phyloP scores from a whole-genome alignment of 2,113 vertebrate genomes.

The Morone saxatilis region DNA sequence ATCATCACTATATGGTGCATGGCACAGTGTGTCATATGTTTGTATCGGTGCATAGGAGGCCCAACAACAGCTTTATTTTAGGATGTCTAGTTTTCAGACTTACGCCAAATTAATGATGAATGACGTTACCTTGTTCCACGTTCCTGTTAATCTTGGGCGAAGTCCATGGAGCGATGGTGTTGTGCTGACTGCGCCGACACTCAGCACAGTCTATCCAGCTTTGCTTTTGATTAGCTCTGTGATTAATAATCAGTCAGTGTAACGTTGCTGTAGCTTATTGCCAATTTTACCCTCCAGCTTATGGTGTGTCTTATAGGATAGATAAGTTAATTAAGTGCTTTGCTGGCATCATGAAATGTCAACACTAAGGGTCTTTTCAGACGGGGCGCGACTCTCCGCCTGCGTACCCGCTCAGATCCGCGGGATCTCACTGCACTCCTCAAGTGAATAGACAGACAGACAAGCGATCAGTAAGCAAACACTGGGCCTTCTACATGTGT shows the following conservation, averaged over 20 bases:
- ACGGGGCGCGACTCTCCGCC: too few relatives aligned
- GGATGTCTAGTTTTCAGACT: neutral
- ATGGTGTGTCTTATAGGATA: neutral
- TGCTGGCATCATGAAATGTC: neutral
- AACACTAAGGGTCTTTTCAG: neutral
- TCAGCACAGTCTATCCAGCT: neutral
- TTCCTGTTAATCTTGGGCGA: neutral
- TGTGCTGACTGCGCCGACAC: neutral
- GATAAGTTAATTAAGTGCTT: neutral
- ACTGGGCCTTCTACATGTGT: too few relatives aligned
- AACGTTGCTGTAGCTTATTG: slow-evolving; percentile 13
- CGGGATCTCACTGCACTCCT: too few relatives aligned
- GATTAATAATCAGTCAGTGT: slow-evolving; percentile 3
- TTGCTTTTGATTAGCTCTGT: slow-evolving; percentile 2
- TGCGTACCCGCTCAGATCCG: too few relatives aligned
- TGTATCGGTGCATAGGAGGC: neutral
- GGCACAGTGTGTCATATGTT: neutral
- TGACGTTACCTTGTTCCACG: neutral
- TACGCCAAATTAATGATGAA: neutral
- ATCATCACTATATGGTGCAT: neutral
- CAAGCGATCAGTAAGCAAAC: too few relatives aligned
- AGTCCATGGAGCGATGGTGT: neutral
- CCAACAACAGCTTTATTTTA: neutral
- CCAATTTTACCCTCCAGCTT: neutral
- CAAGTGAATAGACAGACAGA: too few relatives aligned